phyloP scores from a whole-genome alignment of 2,888 invertebrate species.

The Melipona beecheii region DNA sequence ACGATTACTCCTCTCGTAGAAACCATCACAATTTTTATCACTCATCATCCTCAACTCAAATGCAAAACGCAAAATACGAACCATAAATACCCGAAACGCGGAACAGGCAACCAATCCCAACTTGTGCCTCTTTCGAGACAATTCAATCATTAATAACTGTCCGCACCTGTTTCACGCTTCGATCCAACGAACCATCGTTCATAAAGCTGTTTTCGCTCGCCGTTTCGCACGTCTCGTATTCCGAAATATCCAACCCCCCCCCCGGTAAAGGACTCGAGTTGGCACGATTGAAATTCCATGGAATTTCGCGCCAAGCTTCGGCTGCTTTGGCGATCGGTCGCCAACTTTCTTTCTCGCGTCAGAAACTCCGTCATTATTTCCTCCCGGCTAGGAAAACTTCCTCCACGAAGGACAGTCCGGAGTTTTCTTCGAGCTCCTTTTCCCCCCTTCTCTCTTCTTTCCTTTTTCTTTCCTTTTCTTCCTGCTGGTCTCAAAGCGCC shows the following conservation, averaged over 20 bases:
- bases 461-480: conserved; percentile 40
- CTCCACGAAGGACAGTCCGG: conserved; percentile 46
- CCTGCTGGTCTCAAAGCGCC: not conserved
- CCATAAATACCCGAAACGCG: no score
- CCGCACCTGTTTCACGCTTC: not conserved
- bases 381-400: conserved; percentile 46
- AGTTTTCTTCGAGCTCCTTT: conserved; percentile 39
- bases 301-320: conserved; percentile 8
- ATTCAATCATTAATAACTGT: not conserved
- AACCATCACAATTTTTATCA: no score
- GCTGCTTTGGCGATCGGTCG: not conserved
- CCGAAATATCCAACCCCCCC: not conserved
- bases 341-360: conserved; percentile 36
- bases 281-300: conserved; percentile 30
- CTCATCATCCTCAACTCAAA: no score
- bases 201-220: not conserved
- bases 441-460: conserved; percentile 38
- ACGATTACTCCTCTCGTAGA: not conserved
- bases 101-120: not conserved
- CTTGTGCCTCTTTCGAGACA: not conserved
- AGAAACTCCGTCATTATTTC: conserved; percentile 64
- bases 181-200: conserved; percentile 3
- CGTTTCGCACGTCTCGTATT: not conserved
- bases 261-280: not conserved
- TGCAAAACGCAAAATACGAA: no score